A percentile compares a stretch with the other conserved stretches of the same genome.
Conservation (phyloP, 1,140 invertebrate genomes). For the Oncopodura yosiiana region DNA sequence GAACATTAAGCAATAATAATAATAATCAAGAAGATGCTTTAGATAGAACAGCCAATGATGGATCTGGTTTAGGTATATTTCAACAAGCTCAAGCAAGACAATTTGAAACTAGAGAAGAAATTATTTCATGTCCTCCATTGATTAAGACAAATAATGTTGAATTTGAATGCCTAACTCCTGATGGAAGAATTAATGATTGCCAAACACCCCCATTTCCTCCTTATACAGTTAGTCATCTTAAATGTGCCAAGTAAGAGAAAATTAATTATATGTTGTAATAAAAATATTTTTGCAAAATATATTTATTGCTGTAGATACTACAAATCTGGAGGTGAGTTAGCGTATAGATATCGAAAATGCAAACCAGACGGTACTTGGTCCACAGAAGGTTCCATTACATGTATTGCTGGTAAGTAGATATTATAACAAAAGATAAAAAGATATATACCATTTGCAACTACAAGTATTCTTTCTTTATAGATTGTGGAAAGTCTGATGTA, state of each 20-base stretch:
- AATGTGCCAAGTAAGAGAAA: slow-evolving; percentile 18
- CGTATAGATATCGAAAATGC: slow-evolving; percentile 20
- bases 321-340: slow-evolving; percentile 16
- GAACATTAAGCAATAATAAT: neutral
- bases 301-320: slow-evolving; percentile 17
- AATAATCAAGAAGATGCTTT: neutral
- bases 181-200: slow-evolving; percentile 15
- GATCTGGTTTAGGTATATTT: slow-evolving; percentile 13
- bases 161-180: slow-evolving; percentile 20
- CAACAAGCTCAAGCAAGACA: slow-evolving; percentile 9
- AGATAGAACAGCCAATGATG: neutral
- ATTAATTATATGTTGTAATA: neutral
- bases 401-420: slow-evolving; percentile 4
- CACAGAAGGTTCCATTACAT: slow-evolving; percentile 16
- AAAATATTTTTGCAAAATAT: neutral
- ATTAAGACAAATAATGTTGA: slow-evolving; percentile 19
- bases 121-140: slow-evolving; percentile 16
- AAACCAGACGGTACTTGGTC: slow-evolving; percentile 12
- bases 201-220: slow-evolving; percentile 14
- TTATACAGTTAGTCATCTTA: slow-evolving; percentile 24
- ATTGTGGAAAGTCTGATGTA: slow-evolving; percentile 11
- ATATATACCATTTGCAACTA: neutral
- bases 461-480: neutral
- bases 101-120: neutral
- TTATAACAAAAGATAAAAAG: neutral